Conservation (phyloP, 2,888 invertebrate species). For the Helleia helle region DNA sequence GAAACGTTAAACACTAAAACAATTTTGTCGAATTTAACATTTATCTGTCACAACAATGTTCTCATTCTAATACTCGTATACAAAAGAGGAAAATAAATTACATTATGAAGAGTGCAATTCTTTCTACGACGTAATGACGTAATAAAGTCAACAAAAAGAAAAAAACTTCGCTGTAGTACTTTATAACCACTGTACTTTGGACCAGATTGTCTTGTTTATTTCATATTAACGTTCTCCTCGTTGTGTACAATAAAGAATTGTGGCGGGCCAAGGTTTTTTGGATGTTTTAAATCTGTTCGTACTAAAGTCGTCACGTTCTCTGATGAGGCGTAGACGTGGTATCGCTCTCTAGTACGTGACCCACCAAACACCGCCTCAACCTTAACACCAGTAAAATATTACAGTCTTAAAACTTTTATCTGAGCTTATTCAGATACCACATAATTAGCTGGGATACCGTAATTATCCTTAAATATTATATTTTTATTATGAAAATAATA, state of each 20-base stretch:
- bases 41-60: no score
- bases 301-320: slow-evolving; percentile 71
- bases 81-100: slow-evolving; percentile 37
- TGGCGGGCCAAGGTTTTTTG: slow-evolving; percentile 39
- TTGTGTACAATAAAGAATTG: slow-evolving; percentile 20
- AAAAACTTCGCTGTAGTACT: slow-evolving; percentile 35
- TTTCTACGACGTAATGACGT: slow-evolving; percentile 67
- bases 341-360: slow-evolving; percentile 70
- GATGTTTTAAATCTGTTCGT: slow-evolving; percentile 67
- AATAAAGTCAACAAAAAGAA: slow-evolving; percentile 68
- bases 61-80: slow-evolving; percentile 8
- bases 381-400: slow-evolving; percentile 28
- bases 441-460: slow-evolving; percentile 1
- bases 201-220: slow-evolving; percentile 29
- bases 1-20: no score
- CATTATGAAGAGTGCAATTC: slow-evolving; percentile 53
- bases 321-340: slow-evolving; percentile 72
- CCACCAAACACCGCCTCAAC: slow-evolving; percentile 43
- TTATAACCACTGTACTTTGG: slow-evolving; percentile 45
- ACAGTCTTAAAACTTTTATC: slow-evolving; percentile 13
- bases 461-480: slow-evolving; percentile 6
- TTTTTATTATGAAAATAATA: not conserved
- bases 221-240: slow-evolving; percentile 14
- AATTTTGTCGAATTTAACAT: no score
- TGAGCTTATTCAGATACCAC: slow-evolving; percentile 16